Evolutionary conservation across 2,888 invertebrate species (phyloP).

Genomic region (Malachius bipustulatus): DNA sequence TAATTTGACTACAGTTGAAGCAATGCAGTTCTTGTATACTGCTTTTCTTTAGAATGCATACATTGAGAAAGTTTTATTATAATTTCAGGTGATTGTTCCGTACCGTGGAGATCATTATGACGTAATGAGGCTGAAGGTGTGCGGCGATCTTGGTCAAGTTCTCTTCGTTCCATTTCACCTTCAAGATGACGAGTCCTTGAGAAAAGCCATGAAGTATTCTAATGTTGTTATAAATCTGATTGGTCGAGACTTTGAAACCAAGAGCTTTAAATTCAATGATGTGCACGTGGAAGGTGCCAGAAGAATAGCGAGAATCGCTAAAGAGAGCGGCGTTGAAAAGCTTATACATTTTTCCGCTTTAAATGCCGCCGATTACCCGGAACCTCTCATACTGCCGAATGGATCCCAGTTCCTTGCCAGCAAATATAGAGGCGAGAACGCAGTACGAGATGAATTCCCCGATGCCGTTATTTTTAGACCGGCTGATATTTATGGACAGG

Average conservation of each 20-base stretch:
- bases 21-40: no score
- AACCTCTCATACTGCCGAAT: conserved; percentile 49
- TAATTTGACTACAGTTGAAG: no score
- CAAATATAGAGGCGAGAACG: conserved; percentile 78
- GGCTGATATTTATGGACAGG: conserved; percentile 82
- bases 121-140: conserved; percentile 63
- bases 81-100: conserved; percentile 74
- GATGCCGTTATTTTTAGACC: conserved; percentile 89
- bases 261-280: conserved; percentile 75
- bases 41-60: no score
- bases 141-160: conserved; percentile 93
- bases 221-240: conserved; percentile 94
- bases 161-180: conserved; percentile 78
- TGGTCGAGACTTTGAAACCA: conserved; percentile 86
- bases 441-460: conserved; percentile 90
- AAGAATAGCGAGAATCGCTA: conserved; percentile 62
- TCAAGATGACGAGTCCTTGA: conserved; percentile 74
- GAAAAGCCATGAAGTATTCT: conserved; percentile 79
- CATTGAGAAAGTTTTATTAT: not conserved
- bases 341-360: conserved; percentile 87
- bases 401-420: conserved; percentile 68
- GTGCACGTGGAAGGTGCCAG: conserved; percentile 80
- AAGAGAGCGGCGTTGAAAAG: conserved; percentile 73
- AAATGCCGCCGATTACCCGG: conserved; percentile 63
- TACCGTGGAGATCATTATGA: conserved; percentile 82